phyloP scores from a whole-genome alignment of 2,797 vertebrate species.

The Diplodus puntazzo region DNA sequence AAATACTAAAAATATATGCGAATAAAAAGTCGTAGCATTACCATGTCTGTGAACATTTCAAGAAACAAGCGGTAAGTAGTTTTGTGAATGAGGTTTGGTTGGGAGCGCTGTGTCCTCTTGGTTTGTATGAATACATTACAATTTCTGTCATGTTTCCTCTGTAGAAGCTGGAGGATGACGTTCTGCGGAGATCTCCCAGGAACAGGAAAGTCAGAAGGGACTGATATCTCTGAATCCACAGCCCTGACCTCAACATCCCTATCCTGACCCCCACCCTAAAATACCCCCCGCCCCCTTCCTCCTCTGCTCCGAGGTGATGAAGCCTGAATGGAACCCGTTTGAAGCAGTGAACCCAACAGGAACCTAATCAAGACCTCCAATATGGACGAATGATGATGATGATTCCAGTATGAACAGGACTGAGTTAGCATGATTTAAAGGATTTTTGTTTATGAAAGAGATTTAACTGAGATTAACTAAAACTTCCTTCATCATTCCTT shows the following conservation, averaged over 20 bases:
- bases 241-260: conserved; percentile 51
- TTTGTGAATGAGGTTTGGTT: no score
- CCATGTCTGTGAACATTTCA: no score
- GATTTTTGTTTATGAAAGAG: conserved; percentile 63
- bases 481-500: conserved; percentile 82
- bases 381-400: conserved; percentile 58
- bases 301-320: conserved; percentile 59
- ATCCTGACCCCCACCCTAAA: not conserved
- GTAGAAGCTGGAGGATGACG: conserved; percentile 91
- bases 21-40: no score
- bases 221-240: conserved; percentile 82
- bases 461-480: conserved; percentile 62
- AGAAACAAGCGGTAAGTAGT: no score
- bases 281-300: not conserved
- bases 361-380: conserved; percentile 62
- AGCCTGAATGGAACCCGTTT: conserved; percentile 56
- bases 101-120: not conserved
- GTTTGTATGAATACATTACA: not conserved
- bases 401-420: conserved; percentile 69
- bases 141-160: not conserved
- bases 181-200: conserved; percentile 95
- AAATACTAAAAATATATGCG: no score
- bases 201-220: conserved; percentile 94
- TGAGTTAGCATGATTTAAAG: conserved; percentile 58
- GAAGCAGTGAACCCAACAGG: conserved; percentile 65